Evolutionary conservation across 1,140 invertebrate genomes (phyloP), one percentile per base, ranked within the genome.

Genomic region (Akabosia matsudoensis): DNA sequence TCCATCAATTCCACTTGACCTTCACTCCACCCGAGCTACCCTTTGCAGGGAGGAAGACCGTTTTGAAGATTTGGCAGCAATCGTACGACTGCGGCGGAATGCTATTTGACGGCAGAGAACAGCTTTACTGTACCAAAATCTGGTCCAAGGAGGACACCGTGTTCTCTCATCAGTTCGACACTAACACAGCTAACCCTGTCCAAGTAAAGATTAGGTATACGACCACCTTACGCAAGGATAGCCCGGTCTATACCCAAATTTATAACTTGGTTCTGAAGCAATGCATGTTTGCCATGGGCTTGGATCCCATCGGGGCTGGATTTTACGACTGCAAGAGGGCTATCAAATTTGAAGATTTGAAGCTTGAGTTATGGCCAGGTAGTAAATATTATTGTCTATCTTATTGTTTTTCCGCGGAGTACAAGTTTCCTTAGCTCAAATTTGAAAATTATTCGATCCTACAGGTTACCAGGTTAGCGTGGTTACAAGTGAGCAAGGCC

Each of bases 391-490:
- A n/a, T n/a, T n/a, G n/a, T n/a, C n/a, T n/a, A n/a, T n/a, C n/a
- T n/a, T n/a, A n/a, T n/a, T n/a, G n/a, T n/a, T n/a, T n/a, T n/a
- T n/a, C n/a, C n/a, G n/a, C n/a, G n/a, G n/a, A n/a, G n/a, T n/a
- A 70, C 70, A 95, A 83, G 94, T 90, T 81, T 96, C 88, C 82
- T 92, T 94, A 85, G 86, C 90, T 0, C 72, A 10, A 51, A 51
- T 51, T 78, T n/a, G n/a, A n/a, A n/a, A n/a, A 0, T 87, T 87
- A 14, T 45, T 10, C 7, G 18, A 7, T 45, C 37, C 18, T 18
- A 45, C 37, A 0, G 92, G 92, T 0, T 92, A 92, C 83, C 82
- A 90, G 22, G 93, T 92, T 0, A 90, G 91, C 0, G 93, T 95
- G 45, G 87, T 91, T 14, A 91, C 93, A 79, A 90, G 92, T 82